These are phyloP conservation scores for Acronicta psi DNA, from an alignment of 2,888 invertebrate species.

Conservation along the genomic window DNA sequence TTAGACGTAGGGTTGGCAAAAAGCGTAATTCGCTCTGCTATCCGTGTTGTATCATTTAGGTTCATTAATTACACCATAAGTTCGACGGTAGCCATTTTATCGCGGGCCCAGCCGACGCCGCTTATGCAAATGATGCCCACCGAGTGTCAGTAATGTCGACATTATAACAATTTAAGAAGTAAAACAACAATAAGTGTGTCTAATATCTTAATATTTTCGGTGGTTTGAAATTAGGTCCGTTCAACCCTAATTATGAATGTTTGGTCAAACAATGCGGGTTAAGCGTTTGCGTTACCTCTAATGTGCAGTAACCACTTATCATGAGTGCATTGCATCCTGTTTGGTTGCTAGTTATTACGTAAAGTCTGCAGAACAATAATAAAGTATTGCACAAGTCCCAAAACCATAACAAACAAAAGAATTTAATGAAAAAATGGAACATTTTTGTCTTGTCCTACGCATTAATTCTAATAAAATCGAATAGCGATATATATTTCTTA, in stretches of 20 bases:
- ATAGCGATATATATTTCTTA: constrained; percentile 43
- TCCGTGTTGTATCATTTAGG: constrained; percentile 80
- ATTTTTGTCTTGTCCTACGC: constrained; percentile 21
- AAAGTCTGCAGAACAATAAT: background rate
- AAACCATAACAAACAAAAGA: background rate
- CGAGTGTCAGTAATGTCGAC: constrained; percentile 82
- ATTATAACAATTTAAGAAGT: constrained; percentile 88
- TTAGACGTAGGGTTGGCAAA: constrained; percentile 62
- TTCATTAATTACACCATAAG: constrained; percentile 86
- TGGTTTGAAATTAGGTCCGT: constrained; percentile 30
- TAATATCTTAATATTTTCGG: constrained; percentile 60
- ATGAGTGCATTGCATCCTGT: too few relatives aligned
- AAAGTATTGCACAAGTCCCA: background rate
- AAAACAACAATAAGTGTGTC: constrained; percentile 82
- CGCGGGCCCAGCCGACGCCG: constrained; percentile 73
- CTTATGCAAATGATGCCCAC: constrained; percentile 85
- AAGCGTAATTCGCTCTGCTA: constrained; percentile 68
- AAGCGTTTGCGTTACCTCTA: background rate
- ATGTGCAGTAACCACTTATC: too few relatives aligned
- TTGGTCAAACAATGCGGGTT: constrained; percentile 3
- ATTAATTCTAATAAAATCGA: constrained; percentile 45
- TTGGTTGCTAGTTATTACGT: too few relatives aligned
- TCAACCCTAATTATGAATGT: constrained; percentile 36
- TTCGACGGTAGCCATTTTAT: constrained; percentile 81
- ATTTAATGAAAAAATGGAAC: background rate